phyloP scores from a whole-genome alignment of 1,140 invertebrate genomes.

The Neoseiulus cucumeris region DNA sequence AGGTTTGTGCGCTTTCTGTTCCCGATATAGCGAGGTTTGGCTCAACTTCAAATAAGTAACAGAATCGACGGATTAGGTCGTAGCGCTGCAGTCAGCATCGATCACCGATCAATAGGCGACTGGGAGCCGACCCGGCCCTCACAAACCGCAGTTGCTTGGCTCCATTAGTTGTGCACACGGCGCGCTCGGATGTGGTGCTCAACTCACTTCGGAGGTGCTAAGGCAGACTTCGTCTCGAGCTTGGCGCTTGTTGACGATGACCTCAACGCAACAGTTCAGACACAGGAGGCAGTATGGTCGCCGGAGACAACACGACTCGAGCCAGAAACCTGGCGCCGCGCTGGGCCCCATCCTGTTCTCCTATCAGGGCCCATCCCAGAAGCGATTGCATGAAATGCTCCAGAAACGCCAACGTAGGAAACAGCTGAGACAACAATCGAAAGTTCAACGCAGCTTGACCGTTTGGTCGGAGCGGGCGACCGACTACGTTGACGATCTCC shows the following conservation, averaged over 20 bases:
- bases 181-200: too few species aligned
- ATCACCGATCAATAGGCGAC: background rate
- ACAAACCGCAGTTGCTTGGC: too few species aligned
- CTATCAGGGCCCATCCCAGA: slow-evolving; percentile 5
- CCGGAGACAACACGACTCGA: too few species aligned
- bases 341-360: background rate
- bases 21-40: too few species aligned
- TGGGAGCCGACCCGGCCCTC: background rate
- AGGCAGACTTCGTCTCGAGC: too few species aligned
- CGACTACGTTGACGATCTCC: background rate
- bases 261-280: too few species aligned
- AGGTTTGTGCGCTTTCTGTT: too few species aligned
- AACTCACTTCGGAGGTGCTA: too few species aligned
- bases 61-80: background rate
- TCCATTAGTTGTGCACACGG: too few species aligned
- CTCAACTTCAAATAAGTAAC: too few species aligned
- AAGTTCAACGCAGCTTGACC: background rate
- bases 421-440: slow-evolving; percentile 5
- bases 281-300: too few species aligned
- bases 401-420: slow-evolving; percentile 2
- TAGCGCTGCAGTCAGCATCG: slow-evolving; percentile 4
- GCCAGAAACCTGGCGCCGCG: background rate
- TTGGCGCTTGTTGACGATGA: too few species aligned
- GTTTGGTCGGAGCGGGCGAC: background rate
- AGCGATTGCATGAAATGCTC: background rate